These are phyloP conservation scores for Philypnodon macrostomus DNA, from an alignment of 2,797 vertebrate genomes.

Conservation along the genomic window DNA sequence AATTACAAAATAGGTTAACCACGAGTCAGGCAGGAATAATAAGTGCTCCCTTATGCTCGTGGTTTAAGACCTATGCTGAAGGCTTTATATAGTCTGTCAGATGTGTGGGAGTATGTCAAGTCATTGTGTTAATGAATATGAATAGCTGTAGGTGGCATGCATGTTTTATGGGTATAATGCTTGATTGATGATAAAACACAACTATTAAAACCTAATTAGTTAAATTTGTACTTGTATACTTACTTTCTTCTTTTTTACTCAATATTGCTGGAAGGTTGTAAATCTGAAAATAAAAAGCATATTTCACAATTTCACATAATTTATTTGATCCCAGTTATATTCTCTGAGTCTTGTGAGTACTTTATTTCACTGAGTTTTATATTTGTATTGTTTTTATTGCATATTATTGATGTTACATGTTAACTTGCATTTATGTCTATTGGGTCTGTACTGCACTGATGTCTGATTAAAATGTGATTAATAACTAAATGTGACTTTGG, in stretches of 20 bases:
- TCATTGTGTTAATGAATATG: conserved; percentile 48
- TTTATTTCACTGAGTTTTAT: too few relatives aligned
- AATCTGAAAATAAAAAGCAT: conserved; percentile 82
- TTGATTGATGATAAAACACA: too few relatives aligned
- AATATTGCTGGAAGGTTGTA: conserved; percentile 95
- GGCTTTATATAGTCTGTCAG: conserved; percentile 43
- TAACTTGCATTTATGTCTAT: too few relatives aligned
- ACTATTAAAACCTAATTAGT: neutral
- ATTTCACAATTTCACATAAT: too few relatives aligned
- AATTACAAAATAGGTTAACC: conserved; percentile 48
- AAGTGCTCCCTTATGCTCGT: conserved; percentile 33
- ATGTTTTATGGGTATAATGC: conserved; percentile 1
- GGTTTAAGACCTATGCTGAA: conserved; percentile 24
- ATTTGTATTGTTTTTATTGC: too few relatives aligned
- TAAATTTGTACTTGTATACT: conserved; percentile 62
- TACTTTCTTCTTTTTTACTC: conserved; percentile 99
- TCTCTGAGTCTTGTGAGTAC: too few relatives aligned
- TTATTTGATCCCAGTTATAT: too few relatives aligned
- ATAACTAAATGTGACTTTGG: too few relatives aligned
- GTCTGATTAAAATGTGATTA: too few relatives aligned
- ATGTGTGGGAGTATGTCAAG: conserved; percentile 50
- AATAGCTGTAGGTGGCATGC: conserved; percentile 17
- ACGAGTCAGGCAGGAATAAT: conserved; percentile 42
- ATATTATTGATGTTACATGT: too few relatives aligned
- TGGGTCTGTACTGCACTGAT: too few relatives aligned